Evolutionary conservation across 2,797 vertebrate genomes (phyloP), one percentile per base, ranked within the genome.

Genomic region (Anguilla marmorata): DNA sequence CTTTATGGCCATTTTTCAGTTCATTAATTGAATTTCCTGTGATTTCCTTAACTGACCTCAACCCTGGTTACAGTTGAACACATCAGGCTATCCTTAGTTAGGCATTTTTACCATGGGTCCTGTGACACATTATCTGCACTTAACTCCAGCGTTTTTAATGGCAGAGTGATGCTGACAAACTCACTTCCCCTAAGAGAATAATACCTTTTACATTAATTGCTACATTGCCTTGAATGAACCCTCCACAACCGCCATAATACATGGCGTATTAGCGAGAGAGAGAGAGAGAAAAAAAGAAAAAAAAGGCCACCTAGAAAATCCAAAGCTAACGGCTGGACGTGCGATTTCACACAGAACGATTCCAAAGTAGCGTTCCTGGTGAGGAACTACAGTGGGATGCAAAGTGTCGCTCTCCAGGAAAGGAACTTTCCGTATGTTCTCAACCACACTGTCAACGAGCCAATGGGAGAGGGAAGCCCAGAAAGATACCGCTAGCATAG

Each of bases 201-300:
- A 66, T 66, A 27, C 63, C 63, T 66, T 66, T 66, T 66, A 66
- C 63, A n/a, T 66, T 66, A 66, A 66, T 66, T 27, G 63, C 63
- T 6, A 9, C 21, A 11, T 66, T 27, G n/a, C 63, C 63, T 66
- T 66, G n/a, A 66, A 27, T 66, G 24, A 66, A 66, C 63, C 63
- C 63, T n/a, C 24, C 63, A 9, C 6, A 66, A 66, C 4, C 63
- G n/a, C 24, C 24, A 66, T 7, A 27, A 24, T 27, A 7, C 63
- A n/a, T 24, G 14, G 12, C 0, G 14, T 56, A 56, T 56, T 14
- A 16, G 14, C 0, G 2, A 14, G 14, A 56, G 2, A 16, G 14
- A 16, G 14, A 16, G 14, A 14, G 14, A 16, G 14, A n/a, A n/a
- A 12, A 2, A 56, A 0, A 14, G 12, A 2, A 24, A 66, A 27